phyloP scores from a whole-genome alignment of 2,888 invertebrate species.

The Folsomia manolachei region DNA sequence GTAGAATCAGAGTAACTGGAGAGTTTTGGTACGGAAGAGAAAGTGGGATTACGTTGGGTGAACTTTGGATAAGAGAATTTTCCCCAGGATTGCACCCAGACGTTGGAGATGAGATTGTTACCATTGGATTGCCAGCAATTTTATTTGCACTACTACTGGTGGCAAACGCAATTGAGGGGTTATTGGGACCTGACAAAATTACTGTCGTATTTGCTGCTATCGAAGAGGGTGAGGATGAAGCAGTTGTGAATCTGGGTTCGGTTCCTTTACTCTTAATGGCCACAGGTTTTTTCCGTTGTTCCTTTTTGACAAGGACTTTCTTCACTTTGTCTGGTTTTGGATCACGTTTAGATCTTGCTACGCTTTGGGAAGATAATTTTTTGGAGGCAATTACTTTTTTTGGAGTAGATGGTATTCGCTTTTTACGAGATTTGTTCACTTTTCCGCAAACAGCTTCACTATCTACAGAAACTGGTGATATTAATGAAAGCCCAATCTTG shows the following conservation, averaged over 20 bases:
- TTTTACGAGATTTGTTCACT: too few species aligned
- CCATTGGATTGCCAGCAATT: not conserved
- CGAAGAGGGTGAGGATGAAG: not conserved
- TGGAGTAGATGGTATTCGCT: too few species aligned
- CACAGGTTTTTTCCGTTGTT: not conserved
- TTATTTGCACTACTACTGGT: not conserved
- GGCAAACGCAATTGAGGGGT: not conserved
- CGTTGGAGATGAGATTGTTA: not conserved
- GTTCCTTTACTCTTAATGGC: not conserved
- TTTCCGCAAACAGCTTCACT: too few species aligned
- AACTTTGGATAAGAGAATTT: not conserved
- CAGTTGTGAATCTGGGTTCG: not conserved
- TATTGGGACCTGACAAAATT: not conserved
- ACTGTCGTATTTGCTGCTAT: not conserved
- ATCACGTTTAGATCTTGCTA: not conserved
- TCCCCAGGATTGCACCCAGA: not conserved
- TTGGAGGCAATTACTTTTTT: not conserved
- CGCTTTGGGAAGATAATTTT: not conserved
- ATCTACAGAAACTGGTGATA: too few species aligned
- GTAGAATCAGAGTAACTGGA: conserved; percentile 21
- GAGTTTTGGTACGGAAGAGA: conserved; percentile 7
- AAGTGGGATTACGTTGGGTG: not conserved
- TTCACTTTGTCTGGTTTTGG: not conserved
- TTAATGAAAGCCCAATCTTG: not conserved
- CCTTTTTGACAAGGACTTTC: not conserved